Conservation (phyloP, 2,888 invertebrate species). For the Syritta pipiens region DNA sequence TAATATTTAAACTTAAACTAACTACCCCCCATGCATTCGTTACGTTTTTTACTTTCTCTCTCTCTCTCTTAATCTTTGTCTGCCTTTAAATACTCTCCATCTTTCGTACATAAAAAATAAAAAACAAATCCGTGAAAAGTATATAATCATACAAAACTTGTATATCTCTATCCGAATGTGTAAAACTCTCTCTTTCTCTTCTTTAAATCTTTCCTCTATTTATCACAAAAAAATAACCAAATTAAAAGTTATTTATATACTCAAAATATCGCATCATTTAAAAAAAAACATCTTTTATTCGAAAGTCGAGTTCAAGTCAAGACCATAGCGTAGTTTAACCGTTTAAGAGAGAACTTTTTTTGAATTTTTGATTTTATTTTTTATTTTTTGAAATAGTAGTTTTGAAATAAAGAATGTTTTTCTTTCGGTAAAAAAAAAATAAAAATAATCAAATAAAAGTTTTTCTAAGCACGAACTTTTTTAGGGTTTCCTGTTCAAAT, state of each 20-base stretch:
- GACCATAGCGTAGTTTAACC: no score
- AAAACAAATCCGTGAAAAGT: not conserved
- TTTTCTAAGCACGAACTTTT: conserved; percentile 30
- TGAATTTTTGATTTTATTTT: conserved; percentile 10
- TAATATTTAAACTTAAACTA: no score
- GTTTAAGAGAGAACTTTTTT: conserved; percentile 15
- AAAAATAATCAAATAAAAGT: not conserved
- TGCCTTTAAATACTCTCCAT: no score
- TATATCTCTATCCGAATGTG: conserved; percentile 23
- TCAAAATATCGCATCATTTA: conserved; percentile 10
- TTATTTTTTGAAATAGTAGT: not conserved
- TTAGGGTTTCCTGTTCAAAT: not conserved
- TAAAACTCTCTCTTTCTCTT: conserved; percentile 3
- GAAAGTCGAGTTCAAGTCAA: no score
- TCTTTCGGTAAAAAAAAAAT: conserved; percentile 4
- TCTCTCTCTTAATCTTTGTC: not conserved
- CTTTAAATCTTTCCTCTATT: not conserved
- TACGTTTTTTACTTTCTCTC: not conserved
- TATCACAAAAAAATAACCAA: no score
- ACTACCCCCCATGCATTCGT: no score
- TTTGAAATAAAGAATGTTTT: conserved; percentile 1
- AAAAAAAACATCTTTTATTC: no score
- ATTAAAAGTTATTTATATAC: not conserved
- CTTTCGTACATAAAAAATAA: not conserved
- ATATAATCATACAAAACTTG: not conserved